phyloP scores from a whole-genome alignment of 2,888 invertebrate genomes.

The Luperina nickerlii region DNA sequence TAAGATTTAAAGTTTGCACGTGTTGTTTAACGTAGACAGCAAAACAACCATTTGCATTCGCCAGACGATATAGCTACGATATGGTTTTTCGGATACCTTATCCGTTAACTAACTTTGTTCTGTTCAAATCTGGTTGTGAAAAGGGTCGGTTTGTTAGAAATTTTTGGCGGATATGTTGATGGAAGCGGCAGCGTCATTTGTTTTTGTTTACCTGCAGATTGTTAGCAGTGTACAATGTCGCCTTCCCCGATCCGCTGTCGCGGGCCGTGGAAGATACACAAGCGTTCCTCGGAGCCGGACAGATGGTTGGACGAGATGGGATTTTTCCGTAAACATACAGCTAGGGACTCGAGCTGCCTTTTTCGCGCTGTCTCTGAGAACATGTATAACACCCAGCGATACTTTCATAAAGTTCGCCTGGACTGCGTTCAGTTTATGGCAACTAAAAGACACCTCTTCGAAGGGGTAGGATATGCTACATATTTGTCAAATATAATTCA shows the following conservation, averaged over 20 bases:
- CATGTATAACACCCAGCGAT: conserved; percentile 92
- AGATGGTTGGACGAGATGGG: conserved; percentile 95
- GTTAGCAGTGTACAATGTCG: conserved; percentile 85
- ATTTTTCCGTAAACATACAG: conserved; percentile 96
- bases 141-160: conserved; percentile 49
- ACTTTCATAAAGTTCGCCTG: conserved; percentile 93
- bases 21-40: conserved; percentile 86
- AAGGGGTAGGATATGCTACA: conserved; percentile 87
- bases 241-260: conserved; percentile 87
- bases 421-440: conserved; percentile 94
- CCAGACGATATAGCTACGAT: conserved; percentile 86
- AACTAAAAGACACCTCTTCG: conserved; percentile 91
- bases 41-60: conserved; percentile 89
- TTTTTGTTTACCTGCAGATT: conserved; percentile 89
- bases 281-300: conserved; percentile 90
- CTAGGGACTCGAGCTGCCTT: conserved; percentile 96
- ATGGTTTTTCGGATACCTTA: conserved; percentile 77
- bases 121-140: conserved; percentile 43
- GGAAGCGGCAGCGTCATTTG: conserved; percentile 82
- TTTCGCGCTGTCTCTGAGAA: conserved; percentile 97
- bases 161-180: conserved; percentile 59
- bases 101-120: conserved; percentile 39
- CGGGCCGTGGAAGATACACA: conserved; percentile 87
- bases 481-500: conserved; percentile 59
- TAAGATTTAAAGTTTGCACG: conserved; percentile 83